phyloP scores from a whole-genome alignment of 1,140 invertebrate genomes.

The Lasioglossum baleicum region DNA sequence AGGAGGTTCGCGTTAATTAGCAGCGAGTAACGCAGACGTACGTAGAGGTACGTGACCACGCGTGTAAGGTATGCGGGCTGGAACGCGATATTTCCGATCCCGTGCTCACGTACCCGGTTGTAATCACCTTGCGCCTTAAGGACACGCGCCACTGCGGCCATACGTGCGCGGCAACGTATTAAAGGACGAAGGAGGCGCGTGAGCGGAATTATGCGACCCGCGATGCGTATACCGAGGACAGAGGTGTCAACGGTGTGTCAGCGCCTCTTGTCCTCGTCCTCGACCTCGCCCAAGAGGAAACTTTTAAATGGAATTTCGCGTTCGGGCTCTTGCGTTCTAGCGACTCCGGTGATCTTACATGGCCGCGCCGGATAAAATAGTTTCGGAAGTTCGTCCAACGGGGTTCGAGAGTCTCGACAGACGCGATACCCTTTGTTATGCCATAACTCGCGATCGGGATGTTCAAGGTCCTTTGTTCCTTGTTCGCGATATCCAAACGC shows the following conservation, averaged over 20 bases:
- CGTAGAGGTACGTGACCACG: slow-evolving; percentile 20
- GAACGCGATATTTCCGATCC: slow-evolving; percentile 36
- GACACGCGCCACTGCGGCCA: slow-evolving; percentile 32
- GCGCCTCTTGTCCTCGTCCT: too few relatives aligned
- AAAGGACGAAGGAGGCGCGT: slow-evolving; percentile 26
- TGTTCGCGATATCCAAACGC: too few relatives aligned
- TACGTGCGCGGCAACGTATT: slow-evolving; percentile 39
- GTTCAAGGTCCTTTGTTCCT: too few relatives aligned
- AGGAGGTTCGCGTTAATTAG: slow-evolving; percentile 29
- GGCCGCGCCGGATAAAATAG: slow-evolving; percentile 15
- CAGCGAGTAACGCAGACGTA: slow-evolving; percentile 14
- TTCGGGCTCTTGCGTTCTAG: background rate
- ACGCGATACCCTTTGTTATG: background rate
- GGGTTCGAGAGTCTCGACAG: background rate
- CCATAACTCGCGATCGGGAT: too few relatives aligned
- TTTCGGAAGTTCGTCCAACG: slow-evolving; percentile 5
- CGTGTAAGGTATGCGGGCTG: slow-evolving; percentile 21
- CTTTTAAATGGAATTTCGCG: slow-evolving; percentile 43
- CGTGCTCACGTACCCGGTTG: slow-evolving; percentile 39
- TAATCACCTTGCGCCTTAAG: slow-evolving; percentile 53
- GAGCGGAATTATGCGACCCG: slow-evolving; percentile 18
- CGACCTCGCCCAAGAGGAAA: background rate
- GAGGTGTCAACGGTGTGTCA: background rate
- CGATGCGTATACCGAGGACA: background rate
- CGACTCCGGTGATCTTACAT: background rate